Percentiles rank a stretch among this genome's conserved stretches.
These are phyloP conservation scores for Rissa tridactyla DNA, from an alignment of 2,113 vertebrate genomes.

Conservation along the genomic window DNA sequence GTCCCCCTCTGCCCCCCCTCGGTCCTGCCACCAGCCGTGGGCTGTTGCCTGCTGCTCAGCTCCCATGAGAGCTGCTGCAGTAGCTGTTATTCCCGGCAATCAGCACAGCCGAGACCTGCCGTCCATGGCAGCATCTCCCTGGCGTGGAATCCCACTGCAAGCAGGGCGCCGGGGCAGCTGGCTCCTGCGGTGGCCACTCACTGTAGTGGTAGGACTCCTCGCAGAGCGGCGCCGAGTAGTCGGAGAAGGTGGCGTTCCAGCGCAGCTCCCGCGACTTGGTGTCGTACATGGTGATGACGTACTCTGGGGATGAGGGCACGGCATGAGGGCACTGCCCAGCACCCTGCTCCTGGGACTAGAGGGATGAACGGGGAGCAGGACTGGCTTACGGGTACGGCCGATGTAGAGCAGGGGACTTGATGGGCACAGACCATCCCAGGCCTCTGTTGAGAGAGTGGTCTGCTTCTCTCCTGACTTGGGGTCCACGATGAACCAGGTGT, in stretches of 20 bases:
- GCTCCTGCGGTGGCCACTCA: conserved; percentile 59
- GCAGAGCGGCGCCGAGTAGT: conserved; percentile 84
- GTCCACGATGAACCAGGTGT: conserved; percentile 93
- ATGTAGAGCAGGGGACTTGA: conserved; percentile 90
- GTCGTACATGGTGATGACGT: conserved; percentile 94
- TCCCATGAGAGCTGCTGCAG: rapidly evolving
- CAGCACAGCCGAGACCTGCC: rapidly evolving
- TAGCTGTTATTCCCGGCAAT: rapidly evolving
- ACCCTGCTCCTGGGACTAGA: rapidly evolving
- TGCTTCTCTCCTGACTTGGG: conserved; percentile 94
- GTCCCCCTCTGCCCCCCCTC: not conserved
- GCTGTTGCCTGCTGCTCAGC: not conserved
- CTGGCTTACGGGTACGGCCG: conserved; percentile 86
- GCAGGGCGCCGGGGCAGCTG: not conserved
- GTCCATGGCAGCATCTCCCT: not conserved
- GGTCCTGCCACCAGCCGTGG: rapidly evolving
- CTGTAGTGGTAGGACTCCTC: conserved; percentile 85
- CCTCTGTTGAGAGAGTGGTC: conserved; percentile 86
- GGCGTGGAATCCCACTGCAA: rapidly evolving
- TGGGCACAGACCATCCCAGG: conserved; percentile 84
- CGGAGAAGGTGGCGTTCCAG: conserved; percentile 93
- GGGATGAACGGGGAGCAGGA: rapidly evolving
- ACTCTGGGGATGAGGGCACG: conserved; percentile 77
- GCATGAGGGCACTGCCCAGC: not conserved
- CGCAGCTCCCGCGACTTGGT: conserved; percentile 86